Base-by-base conservation (phyloP, 2,113 vertebrate species). In the Halcyon senegalensis region DNA sequence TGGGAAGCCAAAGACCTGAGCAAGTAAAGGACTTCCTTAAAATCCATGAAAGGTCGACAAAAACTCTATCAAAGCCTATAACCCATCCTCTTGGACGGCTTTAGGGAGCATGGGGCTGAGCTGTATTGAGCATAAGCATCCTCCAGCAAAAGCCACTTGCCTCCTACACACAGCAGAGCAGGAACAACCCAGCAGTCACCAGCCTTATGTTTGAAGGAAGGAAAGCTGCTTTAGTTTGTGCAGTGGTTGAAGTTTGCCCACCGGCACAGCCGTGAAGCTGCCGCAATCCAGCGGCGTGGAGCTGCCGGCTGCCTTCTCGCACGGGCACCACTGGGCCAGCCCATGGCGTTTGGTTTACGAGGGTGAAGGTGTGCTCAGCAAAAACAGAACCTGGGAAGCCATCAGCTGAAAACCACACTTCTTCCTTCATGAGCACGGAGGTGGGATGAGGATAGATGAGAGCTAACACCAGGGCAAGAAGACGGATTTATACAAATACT, bases 261-360 rank as follows among this genome's bases (percentile, higher is more conserved):
- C 17, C 67, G 63, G 78, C 60, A 84, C 62, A 62, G 24, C 43
- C 1, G 0, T 24, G 24, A 27, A 2, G 53, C n/a, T 31, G 9
- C 78, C 1, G 7, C 25, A 48, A 33, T 15, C 8, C 3, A 0
- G 55, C 46, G 43, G 25, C 0, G 2, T 5, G 5, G 20, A 69
- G 23, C 41, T 62, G 44, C 17, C 5, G 3, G n/a, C 25, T 35
- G 25, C 79, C 30, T 50, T 13, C 16, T 16, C 2, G 3, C 3
- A 0, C 7, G 30, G 60, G 59, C 2, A 1, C 37, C 0, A 3
- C 33, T 11, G 30, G 68, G 48, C 55, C 41, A 46, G 50, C 37
- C 43, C 37, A 15, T 2, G 1, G n/a, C 6, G 1, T 23, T 41
- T 5, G 46, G 27, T 30, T 63, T 59, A 11, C 0, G 17, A 19